Percentiles rank a stretch among this genome's conserved stretches.
These are phyloP conservation scores for Drosophila setosimentum DNA, from an alignment of 2,888 invertebrate species.

Conservation along the genomic window DNA sequence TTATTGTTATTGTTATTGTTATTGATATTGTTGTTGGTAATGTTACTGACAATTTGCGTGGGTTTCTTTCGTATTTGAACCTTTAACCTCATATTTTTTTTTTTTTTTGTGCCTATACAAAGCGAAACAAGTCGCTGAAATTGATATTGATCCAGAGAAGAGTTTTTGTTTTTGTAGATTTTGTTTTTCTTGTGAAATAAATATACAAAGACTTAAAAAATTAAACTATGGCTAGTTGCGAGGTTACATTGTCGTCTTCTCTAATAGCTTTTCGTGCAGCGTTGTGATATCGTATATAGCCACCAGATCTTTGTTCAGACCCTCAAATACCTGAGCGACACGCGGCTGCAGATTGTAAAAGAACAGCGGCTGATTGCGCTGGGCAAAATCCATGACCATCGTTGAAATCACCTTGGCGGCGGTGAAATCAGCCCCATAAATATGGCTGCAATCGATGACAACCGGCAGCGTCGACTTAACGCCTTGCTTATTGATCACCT, in stretches of 20 bases:
- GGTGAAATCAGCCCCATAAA: constrained; percentile 95
- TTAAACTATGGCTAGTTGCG: constrained; percentile 52
- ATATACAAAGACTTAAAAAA: constrained; percentile 57
- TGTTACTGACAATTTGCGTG: constrained; percentile 47
- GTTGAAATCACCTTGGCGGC: constrained; percentile 93
- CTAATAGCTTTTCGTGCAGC: constrained; percentile 88
- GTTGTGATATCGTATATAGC: constrained; percentile 91
- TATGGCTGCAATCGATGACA: constrained; percentile 94
- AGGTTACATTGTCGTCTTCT: constrained; percentile 68
- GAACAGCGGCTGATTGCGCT: constrained; percentile 90
- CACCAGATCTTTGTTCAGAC: constrained; percentile 90
- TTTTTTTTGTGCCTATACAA: constrained; percentile 20
- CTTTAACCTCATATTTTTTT: constrained; percentile 12
- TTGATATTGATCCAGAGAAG: constrained; percentile 48
- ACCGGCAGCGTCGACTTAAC: constrained; percentile 90
- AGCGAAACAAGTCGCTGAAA: constrained; percentile 60
- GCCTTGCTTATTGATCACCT: constrained; percentile 93
- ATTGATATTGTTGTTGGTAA: constrained; percentile 22
- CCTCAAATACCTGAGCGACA: constrained; percentile 92
- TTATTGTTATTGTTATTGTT: constrained; percentile 19
- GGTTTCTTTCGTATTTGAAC: constrained; percentile 36
- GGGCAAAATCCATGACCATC: constrained; percentile 91
- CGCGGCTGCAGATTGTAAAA: constrained; percentile 94
- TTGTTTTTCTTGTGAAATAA: constrained; percentile 49
- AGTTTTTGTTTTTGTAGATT: constrained; percentile 15